Percentiles rank a stretch among this genome's conserved stretches.
phyloP scores from a whole-genome alignment of 1,140 invertebrate species.

The Paraescarpia echinospica region DNA sequence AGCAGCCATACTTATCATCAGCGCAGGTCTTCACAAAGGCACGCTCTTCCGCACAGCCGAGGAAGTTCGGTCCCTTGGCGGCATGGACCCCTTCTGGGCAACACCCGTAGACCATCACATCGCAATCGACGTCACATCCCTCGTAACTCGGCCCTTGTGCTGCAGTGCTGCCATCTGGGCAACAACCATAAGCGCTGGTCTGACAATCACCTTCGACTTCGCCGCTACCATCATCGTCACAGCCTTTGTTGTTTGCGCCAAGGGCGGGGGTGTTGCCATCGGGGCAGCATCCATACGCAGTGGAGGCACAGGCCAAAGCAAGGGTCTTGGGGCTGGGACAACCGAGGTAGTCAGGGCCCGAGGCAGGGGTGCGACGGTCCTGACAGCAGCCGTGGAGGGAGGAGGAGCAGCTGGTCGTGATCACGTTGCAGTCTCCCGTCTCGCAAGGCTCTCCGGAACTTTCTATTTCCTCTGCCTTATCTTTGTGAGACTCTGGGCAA shows the following conservation, averaged over 20 bases:
- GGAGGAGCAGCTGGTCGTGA: constrained; percentile 26
- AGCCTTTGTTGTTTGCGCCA: constrained; percentile 56
- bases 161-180: constrained; percentile 75
- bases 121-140: constrained; percentile 45
- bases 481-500: neutral
- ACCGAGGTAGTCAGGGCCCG: constrained; percentile 65
- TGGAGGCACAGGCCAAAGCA: constrained; percentile 28
- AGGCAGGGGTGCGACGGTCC: constrained; percentile 75
- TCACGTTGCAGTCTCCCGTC: neutral
- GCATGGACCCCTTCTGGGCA: constrained; percentile 85
- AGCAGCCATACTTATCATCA: constrained; percentile 38
- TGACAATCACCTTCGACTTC: constrained; percentile 21
- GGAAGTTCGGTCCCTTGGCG: constrained; percentile 75
- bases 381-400: constrained; percentile 76
- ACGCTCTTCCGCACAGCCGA: constrained; percentile 68
- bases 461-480: neutral
- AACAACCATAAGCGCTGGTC: constrained; percentile 71
- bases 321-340: constrained; percentile 42
- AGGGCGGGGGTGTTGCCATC: constrained; percentile 47
- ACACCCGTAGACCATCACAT: constrained; percentile 66
- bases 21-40: constrained; percentile 26
- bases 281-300: constrained; percentile 37
- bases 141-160: constrained; percentile 67
- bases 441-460: neutral
- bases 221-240: constrained; percentile 31